These are phyloP conservation scores for Schizaphis graminum DNA, from an alignment of 2,888 invertebrate genomes.

Conservation along the genomic window DNA sequence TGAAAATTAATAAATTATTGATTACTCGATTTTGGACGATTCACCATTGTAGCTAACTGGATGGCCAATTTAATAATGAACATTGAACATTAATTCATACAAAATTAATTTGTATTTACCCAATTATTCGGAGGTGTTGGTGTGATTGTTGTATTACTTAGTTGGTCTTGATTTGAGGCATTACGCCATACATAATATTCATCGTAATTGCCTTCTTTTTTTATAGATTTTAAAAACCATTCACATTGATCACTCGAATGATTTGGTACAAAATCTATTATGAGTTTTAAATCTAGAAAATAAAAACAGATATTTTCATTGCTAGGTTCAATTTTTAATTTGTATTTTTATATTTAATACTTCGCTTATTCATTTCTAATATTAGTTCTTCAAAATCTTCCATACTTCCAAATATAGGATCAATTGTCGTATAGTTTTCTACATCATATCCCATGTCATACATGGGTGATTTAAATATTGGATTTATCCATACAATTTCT, in stretches of 20 bases:
- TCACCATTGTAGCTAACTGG: not conserved
- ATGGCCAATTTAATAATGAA: not conserved
- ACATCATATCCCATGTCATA: constrained; percentile 79
- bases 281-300: constrained; percentile 74
- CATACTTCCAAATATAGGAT: constrained; percentile 75
- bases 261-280: constrained; percentile 72
- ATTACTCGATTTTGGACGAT: not conserved
- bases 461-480: constrained; percentile 79
- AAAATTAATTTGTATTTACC: constrained; percentile 72
- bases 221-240: constrained; percentile 73
- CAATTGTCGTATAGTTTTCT: constrained; percentile 74
- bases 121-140: constrained; percentile 82
- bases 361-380: constrained; percentile 71
- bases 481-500: constrained; percentile 79
- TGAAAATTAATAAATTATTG: not conserved
- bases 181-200: constrained; percentile 75
- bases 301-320: constrained; percentile 63
- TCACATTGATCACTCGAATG: constrained; percentile 72
- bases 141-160: constrained; percentile 70
- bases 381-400: constrained; percentile 74
- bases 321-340: not conserved
- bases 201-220: constrained; percentile 70
- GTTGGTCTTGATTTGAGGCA: constrained; percentile 70
- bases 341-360: constrained; percentile 55
- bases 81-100: too few species aligned